Evolutionary conservation across 1,140 invertebrate species (phyloP), one percentile per base, ranked within the genome.

Genomic region (Luehdorfia chinensis): DNA sequence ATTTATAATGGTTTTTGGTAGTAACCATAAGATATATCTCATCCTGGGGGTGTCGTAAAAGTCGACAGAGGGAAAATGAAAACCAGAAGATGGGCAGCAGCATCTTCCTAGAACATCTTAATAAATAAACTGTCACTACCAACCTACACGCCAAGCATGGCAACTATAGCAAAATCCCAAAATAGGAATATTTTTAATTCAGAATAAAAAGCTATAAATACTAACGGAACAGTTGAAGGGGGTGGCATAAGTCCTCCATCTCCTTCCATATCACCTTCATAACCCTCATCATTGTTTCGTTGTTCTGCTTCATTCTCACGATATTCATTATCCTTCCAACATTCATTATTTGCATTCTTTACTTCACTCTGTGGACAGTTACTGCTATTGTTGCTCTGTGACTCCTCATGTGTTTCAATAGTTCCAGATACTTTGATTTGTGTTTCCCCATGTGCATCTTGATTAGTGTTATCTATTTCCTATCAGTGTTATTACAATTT

Each of bases 241-340:
- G 93, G 93, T 3, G 93, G 93, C 93, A 95, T 95, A 19, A 94
- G 87, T 28, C 89, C 87, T 7, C 87, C 88, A 67, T 94, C 93
- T 0, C 87, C 87, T 85, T 92, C 89, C 69, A 83, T 86, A 44
- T 91, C 90, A 6, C 84, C 87, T 65, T 88, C 86, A 69, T 87
- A 87, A 0, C 84, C 86, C 16, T 87, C 85, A 70, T 87, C 84
- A 62, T 75, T 79, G 11, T 61, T 65, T 11, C 59, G 45, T 32
- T 64, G 57, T 19, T 58, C 46, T 8, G 44, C 33, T 48, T 52
- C 47, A 50, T 46, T 47, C 41, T 9, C 58, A 6, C 64, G 59
- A 48, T 57, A 54, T 21, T 72, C 65, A 39, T 25, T 32, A 8
- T 63, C 47, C 43, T 57, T 68, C 68, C 64, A 73, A 5, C 51